A percentile compares a stretch with the other conserved stretches of the same genome.
These are phyloP conservation scores for Rhizoglyphus robini DNA, from an alignment of 1,140 invertebrate genomes.

Conservation along the genomic window DNA sequence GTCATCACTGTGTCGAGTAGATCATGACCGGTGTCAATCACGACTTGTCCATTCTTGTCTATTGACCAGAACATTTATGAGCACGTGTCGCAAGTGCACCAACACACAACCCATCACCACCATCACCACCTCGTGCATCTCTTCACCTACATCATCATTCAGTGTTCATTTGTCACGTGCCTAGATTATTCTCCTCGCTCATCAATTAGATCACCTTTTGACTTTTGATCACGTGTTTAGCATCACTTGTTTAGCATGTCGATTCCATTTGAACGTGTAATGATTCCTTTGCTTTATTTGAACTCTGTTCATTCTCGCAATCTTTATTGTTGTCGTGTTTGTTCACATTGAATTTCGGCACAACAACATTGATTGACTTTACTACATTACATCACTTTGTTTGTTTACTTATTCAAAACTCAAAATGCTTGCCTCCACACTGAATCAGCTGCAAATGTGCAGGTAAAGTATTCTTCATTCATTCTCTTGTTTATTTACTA, in stretches of 20 bases:
- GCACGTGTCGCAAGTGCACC: not conserved
- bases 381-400: not conserved
- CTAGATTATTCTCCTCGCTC: not conserved
- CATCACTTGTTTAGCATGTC: not conserved
- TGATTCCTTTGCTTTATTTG: not conserved
- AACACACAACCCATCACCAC: not conserved
- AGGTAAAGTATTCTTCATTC: conserved; percentile 12
- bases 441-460: conserved; percentile 21
- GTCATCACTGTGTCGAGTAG: conserved; percentile 8
- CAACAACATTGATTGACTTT: not conserved
- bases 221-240: no score
- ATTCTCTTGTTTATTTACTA: not conserved
- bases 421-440: conserved; percentile 15
- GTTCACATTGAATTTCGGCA: not conserved
- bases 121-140: not conserved
- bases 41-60: not conserved
- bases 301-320: not conserved
- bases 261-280: not conserved
- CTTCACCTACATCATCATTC: not conserved
- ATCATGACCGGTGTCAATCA: not conserved
- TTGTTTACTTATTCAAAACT: not conserved
- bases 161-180: not conserved
- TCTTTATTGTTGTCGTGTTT: no score
- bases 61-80: not conserved
- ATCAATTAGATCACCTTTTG: not conserved